phyloP scores from a whole-genome alignment of 2,113 vertebrate species.

The Phalacrocorax carbo region DNA sequence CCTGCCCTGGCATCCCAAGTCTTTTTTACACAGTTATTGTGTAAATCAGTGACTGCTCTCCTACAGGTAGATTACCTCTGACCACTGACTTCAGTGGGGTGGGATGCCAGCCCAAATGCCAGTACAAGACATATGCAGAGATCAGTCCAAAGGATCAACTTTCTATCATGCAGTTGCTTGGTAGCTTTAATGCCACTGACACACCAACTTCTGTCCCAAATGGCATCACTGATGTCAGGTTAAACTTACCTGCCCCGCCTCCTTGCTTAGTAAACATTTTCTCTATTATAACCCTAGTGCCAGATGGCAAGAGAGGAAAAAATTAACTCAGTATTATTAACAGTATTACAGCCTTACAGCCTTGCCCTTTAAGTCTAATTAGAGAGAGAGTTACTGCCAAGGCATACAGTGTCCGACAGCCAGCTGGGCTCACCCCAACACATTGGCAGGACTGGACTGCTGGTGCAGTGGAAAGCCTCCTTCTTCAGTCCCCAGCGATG shows the following conservation, averaged over 20 bases:
- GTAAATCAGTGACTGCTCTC: neutral
- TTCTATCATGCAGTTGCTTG: neutral
- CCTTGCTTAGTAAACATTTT: constrained; percentile 59
- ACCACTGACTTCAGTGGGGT: neutral
- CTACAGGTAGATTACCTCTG: neutral
- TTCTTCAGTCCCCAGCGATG: fast-evolving
- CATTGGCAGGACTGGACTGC: neutral
- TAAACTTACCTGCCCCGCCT: constrained; percentile 43
- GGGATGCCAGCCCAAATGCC: neutral
- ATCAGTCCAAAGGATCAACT: neutral
- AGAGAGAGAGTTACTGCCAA: constrained; percentile 47
- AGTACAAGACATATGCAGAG: neutral
- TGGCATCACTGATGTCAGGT: constrained; percentile 20
- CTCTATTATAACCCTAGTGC: constrained; percentile 3
- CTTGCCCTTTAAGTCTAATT: constrained; percentile 59
- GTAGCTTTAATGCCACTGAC: neutral
- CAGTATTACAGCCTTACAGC: constrained; percentile 59
- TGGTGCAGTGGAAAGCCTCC: neutral
- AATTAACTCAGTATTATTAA: constrained; percentile 68
- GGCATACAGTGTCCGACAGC: neutral
- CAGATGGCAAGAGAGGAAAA: constrained; percentile 19
- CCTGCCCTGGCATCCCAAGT: neutral
- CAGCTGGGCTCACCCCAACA: neutral
- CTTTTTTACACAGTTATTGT: neutral
- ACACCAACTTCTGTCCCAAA: neutral